phyloP scores from a whole-genome alignment of 2,888 invertebrate species.

The Frankliniella intonsa region DNA sequence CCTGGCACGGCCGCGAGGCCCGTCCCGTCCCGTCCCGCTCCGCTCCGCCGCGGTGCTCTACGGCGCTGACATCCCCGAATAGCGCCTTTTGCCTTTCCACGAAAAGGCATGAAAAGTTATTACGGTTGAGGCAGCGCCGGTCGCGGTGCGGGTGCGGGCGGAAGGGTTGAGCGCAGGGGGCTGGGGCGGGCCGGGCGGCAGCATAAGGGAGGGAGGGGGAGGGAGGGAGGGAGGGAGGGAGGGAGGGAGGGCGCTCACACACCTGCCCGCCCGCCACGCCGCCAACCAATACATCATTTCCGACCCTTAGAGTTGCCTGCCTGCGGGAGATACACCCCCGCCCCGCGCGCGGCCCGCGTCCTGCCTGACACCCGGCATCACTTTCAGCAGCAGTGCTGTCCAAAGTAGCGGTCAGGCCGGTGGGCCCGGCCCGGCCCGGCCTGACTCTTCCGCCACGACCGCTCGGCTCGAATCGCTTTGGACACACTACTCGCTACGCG shows the following conservation, averaged over 20 bases:
- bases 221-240: not conserved
- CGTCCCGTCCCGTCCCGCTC: not conserved
- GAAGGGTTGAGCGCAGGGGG: not conserved
- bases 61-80: conserved; percentile 18
- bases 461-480: not conserved
- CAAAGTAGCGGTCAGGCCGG: not conserved
- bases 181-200: not conserved
- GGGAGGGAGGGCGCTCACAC: not conserved
- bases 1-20: not conserved
- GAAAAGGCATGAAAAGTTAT: conserved; percentile 20
- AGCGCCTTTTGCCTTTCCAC: not conserved
- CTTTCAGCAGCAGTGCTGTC: too few species aligned
- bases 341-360: too few species aligned
- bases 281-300: too few species aligned
- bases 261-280: too few species aligned
- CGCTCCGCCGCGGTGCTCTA: too few species aligned
- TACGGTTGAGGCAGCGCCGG: not conserved
- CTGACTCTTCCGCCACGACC: not conserved
- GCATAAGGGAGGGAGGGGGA: not conserved
- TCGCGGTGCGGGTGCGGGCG: not conserved
- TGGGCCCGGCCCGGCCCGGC: not conserved
- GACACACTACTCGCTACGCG: not conserved
- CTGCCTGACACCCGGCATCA: too few species aligned
- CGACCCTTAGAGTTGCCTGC: too few species aligned
- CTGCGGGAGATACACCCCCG: too few species aligned